Evolutionary conservation across 2,113 vertebrate species (phyloP).

Genomic region (Caloenas nicobarica): DNA sequence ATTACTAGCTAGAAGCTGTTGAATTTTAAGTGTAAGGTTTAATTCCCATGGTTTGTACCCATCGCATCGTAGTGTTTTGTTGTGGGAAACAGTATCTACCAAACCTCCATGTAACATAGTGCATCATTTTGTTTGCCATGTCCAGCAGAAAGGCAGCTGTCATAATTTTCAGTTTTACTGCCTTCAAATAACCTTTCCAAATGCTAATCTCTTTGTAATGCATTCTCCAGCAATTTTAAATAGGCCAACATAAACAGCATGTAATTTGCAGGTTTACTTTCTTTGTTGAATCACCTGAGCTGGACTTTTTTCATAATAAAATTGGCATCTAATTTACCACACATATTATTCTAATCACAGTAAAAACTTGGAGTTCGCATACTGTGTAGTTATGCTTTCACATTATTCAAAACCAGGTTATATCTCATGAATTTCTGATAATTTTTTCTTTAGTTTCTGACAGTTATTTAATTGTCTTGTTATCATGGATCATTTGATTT

Average conservation of each 20-base stretch:
- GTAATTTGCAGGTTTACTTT: background rate
- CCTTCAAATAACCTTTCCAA: background rate
- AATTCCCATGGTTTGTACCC: background rate
- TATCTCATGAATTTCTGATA: background rate
- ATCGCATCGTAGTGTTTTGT: background rate
- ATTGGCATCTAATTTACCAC: background rate
- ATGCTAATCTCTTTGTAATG: background rate
- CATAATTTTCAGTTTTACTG: background rate
- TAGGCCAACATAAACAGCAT: background rate
- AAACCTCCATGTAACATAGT: background rate
- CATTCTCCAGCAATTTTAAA: background rate
- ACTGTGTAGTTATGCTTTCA: background rate
- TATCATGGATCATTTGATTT: conserved; percentile 40
- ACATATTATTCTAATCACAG: background rate
- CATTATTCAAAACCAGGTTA: background rate
- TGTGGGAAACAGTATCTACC: background rate
- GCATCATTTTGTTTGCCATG: background rate
- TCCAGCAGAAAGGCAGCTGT: background rate
- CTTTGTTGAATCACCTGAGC: background rate
- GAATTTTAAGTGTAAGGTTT: background rate
- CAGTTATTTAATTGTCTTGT: conserved; percentile 43
- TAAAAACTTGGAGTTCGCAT: background rate
- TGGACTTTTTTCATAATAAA: background rate
- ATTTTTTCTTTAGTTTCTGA: background rate
- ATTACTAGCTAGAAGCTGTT: background rate